phyloP scores from a whole-genome alignment of 1,140 invertebrate genomes.

The Phocides pigmalion region DNA sequence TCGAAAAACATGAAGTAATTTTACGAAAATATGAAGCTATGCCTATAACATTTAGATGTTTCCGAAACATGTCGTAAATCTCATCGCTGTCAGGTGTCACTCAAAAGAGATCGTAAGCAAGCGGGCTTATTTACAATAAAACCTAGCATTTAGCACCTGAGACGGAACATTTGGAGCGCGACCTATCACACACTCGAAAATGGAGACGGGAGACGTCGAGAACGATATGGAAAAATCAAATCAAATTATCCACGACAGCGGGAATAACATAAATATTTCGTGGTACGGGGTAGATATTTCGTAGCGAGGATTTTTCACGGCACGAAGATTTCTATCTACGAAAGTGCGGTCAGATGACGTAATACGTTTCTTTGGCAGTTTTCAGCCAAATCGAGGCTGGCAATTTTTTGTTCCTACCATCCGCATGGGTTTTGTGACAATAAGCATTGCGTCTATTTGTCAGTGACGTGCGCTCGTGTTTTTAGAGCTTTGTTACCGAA shows the following conservation, averaged over 20 bases:
- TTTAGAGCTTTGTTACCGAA: background rate
- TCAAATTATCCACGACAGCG: constrained; percentile 25
- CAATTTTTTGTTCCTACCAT: constrained; percentile 24
- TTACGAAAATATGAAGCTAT: background rate
- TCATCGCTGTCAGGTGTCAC: background rate
- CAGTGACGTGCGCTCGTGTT: constrained; percentile 16
- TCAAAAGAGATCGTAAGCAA: background rate
- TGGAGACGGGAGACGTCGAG: background rate
- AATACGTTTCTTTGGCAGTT: constrained; percentile 29
- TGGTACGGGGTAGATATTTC: constrained; percentile 12
- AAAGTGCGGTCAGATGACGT: constrained; percentile 32
- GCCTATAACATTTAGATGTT: background rate
- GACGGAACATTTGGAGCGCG: constrained; percentile 8
- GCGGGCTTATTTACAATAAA: constrained; percentile 20
- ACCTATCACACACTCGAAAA: constrained; percentile 18
- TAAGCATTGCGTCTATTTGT: constrained; percentile 31
- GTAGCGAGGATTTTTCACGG: constrained; percentile 23
- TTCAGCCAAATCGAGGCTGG: constrained; percentile 11
- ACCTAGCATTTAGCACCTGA: constrained; percentile 24
- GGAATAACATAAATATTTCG: constrained; percentile 33
- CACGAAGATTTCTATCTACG: constrained; percentile 27
- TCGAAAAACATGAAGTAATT: too few species aligned
- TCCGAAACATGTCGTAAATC: constrained; percentile 10
- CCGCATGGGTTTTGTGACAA: constrained; percentile 29
- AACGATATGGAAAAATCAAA: constrained; percentile 28